These are phyloP conservation scores for Melanotaenia maccullochi DNA, from an alignment of 2,797 vertebrate species.

Conservation along the genomic window DNA sequence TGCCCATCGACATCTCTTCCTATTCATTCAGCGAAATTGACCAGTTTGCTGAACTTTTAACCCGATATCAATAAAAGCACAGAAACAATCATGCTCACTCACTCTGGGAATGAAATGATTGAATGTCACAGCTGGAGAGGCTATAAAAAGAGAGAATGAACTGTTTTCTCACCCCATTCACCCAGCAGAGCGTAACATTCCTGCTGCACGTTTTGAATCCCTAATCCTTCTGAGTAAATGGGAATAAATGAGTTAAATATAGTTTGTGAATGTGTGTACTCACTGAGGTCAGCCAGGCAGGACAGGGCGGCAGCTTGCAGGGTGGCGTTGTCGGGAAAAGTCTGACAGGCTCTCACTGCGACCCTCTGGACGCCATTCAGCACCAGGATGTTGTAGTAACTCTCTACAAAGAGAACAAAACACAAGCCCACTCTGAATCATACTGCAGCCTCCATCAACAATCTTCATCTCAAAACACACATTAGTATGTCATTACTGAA, in stretches of 20 bases:
- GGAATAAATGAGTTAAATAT: constrained; percentile 13
- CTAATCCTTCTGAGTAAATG: background rate
- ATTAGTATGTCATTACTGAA: constrained; percentile 5
- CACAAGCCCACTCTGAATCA: background rate
- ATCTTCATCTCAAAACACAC: background rate
- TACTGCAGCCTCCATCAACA: background rate
- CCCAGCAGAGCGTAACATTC: background rate
- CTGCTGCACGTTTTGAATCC: background rate
- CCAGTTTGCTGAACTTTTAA: too few relatives aligned
- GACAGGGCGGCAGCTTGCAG: constrained; percentile 89
- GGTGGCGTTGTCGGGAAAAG: constrained; percentile 83
- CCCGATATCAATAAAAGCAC: too few relatives aligned
- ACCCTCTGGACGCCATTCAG: constrained; percentile 90
- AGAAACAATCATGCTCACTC: too few relatives aligned
- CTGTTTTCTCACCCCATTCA: background rate
- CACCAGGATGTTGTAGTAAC: constrained; percentile 94
- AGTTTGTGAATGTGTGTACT: constrained; percentile 66
- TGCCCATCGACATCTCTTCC: too few relatives aligned
- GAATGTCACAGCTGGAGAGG: too few relatives aligned
- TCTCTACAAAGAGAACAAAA: constrained; percentile 78
- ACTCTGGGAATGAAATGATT: too few relatives aligned
- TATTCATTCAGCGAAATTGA: too few relatives aligned
- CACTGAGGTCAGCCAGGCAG: constrained; percentile 93
- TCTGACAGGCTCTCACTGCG: constrained; percentile 85
- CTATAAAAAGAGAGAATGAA: too few relatives aligned